phyloP scores from a whole-genome alignment of 2,797 vertebrate species.

The Odontamblyopus rebecca region DNA sequence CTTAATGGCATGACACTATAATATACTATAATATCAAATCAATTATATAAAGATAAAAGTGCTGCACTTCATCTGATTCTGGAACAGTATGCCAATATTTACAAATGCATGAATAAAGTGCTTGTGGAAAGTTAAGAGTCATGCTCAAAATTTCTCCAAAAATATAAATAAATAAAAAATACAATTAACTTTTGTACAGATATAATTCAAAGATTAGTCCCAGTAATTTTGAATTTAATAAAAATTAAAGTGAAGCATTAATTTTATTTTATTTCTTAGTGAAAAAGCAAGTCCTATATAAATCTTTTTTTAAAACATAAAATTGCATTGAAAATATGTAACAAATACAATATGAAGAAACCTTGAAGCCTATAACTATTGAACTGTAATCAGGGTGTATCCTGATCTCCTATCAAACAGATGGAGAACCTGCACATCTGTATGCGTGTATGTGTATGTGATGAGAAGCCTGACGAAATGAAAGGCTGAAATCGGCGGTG shows the following conservation, averaged over 20 bases:
- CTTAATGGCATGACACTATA: background rate
- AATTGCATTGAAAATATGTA: background rate
- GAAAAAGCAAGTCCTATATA: background rate
- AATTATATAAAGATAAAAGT: background rate
- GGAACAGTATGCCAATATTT: background rate
- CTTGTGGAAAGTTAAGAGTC: background rate
- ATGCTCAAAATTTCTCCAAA: background rate
- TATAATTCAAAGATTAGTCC: too few relatives aligned
- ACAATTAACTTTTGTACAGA: background rate
- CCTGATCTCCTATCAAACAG: background rate
- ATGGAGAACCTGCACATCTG: background rate
- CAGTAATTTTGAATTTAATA: background rate
- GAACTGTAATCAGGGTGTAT: background rate
- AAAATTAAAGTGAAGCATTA: background rate
- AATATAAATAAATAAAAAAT: background rate
- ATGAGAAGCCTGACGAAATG: conserved; percentile 55
- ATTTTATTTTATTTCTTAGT: background rate
- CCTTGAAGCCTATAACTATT: background rate
- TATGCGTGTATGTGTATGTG: conserved; percentile 30
- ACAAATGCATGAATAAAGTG: background rate
- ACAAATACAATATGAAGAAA: background rate
- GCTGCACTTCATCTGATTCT: background rate
- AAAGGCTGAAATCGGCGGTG: conserved; percentile 54
- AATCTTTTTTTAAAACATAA: background rate
- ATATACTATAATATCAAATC: too few relatives aligned